A percentile compares a stretch with the other conserved stretches of the same genome.
These are phyloP conservation scores for Gymnocephalus cernua DNA, from an alignment of 2,113 vertebrate genomes.

Conservation along the genomic window DNA sequence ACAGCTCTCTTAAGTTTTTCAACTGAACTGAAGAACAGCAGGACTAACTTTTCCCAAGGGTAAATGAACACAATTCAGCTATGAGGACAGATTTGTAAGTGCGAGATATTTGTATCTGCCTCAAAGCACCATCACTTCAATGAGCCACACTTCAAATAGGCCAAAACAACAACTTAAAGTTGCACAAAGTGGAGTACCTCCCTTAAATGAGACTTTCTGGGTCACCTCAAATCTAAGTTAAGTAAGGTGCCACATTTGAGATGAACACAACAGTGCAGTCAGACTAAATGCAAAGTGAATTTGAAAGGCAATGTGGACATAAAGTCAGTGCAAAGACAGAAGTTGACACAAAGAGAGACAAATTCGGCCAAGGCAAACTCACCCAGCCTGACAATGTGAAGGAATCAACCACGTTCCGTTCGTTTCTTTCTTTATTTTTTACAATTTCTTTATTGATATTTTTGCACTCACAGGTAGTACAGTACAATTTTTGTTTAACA, in stretches of 20 bases:
- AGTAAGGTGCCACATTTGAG: neutral
- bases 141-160: neutral
- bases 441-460: no score
- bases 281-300: neutral
- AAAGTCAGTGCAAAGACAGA: no score
- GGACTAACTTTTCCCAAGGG: neutral
- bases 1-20: neutral
- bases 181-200: neutral
- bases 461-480: no score
- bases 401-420: no score
- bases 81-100: neutral
- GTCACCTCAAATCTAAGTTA: neutral
- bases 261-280: neutral
- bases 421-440: no score
- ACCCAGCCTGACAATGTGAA: no score
- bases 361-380: no score
- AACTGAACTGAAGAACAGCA: neutral
- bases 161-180: neutral
- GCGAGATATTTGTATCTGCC: neutral
- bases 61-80: neutral
- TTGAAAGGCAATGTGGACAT: no score
- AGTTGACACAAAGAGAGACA: no score
- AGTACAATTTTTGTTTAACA: no score
- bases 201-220: neutral
- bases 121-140: neutral